These are phyloP conservation scores for Syngnathoides biaculeatus DNA, from an alignment of 2,113 vertebrate genomes.

Conservation along the genomic window DNA sequence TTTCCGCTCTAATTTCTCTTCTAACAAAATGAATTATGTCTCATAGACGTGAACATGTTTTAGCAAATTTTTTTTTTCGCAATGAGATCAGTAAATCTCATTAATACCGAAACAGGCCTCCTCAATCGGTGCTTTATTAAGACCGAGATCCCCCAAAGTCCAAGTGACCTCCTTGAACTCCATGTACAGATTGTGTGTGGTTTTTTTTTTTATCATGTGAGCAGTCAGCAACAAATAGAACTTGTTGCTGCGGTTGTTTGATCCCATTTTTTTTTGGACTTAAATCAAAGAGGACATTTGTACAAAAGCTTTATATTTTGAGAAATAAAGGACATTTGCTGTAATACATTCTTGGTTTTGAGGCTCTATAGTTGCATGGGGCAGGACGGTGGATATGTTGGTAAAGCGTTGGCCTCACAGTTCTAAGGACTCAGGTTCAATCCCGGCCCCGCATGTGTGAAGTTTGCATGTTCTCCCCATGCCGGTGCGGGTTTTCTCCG, in stretches of 20 bases:
- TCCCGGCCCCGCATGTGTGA: too few species aligned
- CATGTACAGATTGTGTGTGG: neutral
- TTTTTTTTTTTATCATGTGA: constrained; percentile 26
- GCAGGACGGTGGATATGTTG: too few species aligned
- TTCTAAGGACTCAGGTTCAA: too few species aligned
- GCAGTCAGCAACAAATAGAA: constrained; percentile 24
- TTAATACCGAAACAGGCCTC: neutral
- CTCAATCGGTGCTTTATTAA: constrained; percentile 7
- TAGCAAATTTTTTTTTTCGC: neutral
- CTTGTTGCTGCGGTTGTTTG: neutral
- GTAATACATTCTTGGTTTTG: constrained; percentile 25
- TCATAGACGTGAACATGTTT: neutral
- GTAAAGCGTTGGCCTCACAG: too few species aligned
- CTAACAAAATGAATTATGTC: neutral
- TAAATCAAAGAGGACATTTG: constrained; percentile 28
- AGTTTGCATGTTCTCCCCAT: too few species aligned
- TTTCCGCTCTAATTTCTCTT: neutral
- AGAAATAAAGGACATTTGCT: constrained; percentile 60
- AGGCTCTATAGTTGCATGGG: neutral
- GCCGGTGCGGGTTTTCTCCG: too few species aligned
- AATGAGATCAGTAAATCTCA: neutral
- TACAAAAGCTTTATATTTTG: constrained; percentile 50
- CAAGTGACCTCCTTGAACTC: constrained; percentile 35
- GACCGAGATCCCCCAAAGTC: constrained; percentile 16
- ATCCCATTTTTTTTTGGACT: neutral